Conservation (phyloP, 1,140 invertebrate species). For the Lordiphosa stackelbergi region DNA sequence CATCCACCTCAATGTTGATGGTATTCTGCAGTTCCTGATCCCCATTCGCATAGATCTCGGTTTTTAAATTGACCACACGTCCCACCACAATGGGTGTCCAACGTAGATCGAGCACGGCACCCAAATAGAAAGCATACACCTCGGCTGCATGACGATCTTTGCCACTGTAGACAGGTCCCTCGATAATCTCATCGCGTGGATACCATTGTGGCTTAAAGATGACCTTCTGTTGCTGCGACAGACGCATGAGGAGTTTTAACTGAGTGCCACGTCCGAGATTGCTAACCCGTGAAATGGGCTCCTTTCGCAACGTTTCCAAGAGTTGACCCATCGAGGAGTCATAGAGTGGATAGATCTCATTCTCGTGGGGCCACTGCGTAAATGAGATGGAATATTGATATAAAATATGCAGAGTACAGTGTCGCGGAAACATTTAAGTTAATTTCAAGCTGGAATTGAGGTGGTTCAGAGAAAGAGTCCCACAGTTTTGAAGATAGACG, state of each 20-base stretch:
- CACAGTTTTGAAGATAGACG: no score
- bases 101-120: constrained; percentile 86
- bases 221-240: constrained; percentile 87
- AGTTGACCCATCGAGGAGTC: constrained; percentile 84
- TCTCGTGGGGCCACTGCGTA: constrained; percentile 82
- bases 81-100: constrained; percentile 88
- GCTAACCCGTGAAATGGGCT: constrained; percentile 86
- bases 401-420: no score
- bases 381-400: no score
- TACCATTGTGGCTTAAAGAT: constrained; percentile 96
- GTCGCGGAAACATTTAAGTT: no score
- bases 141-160: constrained; percentile 96
- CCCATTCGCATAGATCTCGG: constrained; percentile 85
- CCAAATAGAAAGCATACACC: constrained; percentile 95
- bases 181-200: constrained; percentile 84
- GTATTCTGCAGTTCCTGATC: constrained; percentile 80
- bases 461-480: no score
- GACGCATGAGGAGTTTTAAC: constrained; percentile 88
- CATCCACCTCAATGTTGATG: constrained; percentile 70
- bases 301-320: constrained; percentile 82
- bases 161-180: constrained; percentile 90
- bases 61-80: constrained; percentile 84
- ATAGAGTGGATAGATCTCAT: constrained; percentile 82
- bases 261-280: constrained; percentile 91
- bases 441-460: no score